Base-by-base conservation (phyloP, 2,888 invertebrate genomes). In the Torymus aiolomorphi region DNA sequence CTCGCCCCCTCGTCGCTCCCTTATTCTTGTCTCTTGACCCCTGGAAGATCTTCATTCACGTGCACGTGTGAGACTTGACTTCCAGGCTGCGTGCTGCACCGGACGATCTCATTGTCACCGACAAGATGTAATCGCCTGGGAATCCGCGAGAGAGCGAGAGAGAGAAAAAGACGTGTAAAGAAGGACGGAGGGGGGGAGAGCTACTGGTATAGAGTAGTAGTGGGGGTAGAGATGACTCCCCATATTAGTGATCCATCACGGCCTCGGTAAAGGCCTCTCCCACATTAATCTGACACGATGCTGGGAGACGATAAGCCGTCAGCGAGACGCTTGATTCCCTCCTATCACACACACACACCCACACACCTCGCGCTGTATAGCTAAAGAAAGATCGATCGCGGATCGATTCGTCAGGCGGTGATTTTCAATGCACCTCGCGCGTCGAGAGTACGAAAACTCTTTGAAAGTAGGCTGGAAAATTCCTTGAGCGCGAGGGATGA, bases 221-320 rank as follows among this genome's bases (percentile, higher is more conserved):
- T 31, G 42, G 42, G 42, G 8, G 8, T 5, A 42, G 8, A 8
- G 5, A 42, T 42, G 8, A 42, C 20, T 59, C 59, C 62, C 61
- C 54, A n/a, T 66, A 13, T 75, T 69, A 66, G 61, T 61, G 52
- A 61, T 52, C 62, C 49, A 59, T 61, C 59, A 67, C 71, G 16
- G 31, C 52, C 42, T 31, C 20, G 42, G 16, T 62, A 65, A 74
- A 66, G 57, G 31, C 42, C 74, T 8, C n/a, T 85, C 84, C 85
- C 86, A 86, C 86, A 86, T 87, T 87, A 86, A 87, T 87, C 85
- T 85, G 84, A 62, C 81, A 42, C 42, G 42, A 79, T 59, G 81
- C 81, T 83, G 80, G 83, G 80, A 85, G 84, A 83, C 80, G 84
- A 85, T 86, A 84, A 85, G 82, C 80, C 80, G 80, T 81, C 77